Conservation (phyloP, 2,888 invertebrate genomes). For the Entomobrya proxima region DNA sequence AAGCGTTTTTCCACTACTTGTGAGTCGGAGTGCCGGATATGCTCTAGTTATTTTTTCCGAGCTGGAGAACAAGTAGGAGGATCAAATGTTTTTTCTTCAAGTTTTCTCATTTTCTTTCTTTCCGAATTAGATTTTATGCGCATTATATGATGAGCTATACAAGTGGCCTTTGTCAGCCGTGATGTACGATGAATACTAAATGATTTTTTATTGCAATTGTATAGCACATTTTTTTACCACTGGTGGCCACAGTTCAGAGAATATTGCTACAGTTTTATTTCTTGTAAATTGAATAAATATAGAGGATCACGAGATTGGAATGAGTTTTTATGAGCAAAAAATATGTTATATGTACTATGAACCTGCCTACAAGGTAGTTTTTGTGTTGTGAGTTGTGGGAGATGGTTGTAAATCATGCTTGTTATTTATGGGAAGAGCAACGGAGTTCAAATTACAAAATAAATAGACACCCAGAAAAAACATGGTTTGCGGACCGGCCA, state of each 20-base stretch:
- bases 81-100: background rate
- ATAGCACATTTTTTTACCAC: background rate
- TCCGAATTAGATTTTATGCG: background rate
- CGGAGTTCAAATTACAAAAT: slow-evolving; percentile 41
- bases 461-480: background rate
- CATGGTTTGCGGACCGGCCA: background rate
- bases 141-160: background rate
- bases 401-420: slow-evolving; percentile 18
- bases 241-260: background rate
- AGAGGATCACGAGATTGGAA: background rate
- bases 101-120: background rate
- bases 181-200: slow-evolving; percentile 46
- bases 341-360: background rate
- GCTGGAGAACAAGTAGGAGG: background rate
- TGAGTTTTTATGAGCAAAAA: slow-evolving; percentile 45
- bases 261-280: slow-evolving; percentile 15
- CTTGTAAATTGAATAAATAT: slow-evolving; percentile 55
- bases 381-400: background rate
- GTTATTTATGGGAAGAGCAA: slow-evolving; percentile 35
- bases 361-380: background rate
- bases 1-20: background rate
- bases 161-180: background rate
- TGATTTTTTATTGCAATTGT: slow-evolving; percentile 33
- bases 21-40: slow-evolving; percentile 27
- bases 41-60: slow-evolving; percentile 35